Evolutionary conservation across 2,797 vertebrate species (phyloP), one percentile per base, ranked within the genome.

Genomic region (Chloroceryle inda): DNA sequence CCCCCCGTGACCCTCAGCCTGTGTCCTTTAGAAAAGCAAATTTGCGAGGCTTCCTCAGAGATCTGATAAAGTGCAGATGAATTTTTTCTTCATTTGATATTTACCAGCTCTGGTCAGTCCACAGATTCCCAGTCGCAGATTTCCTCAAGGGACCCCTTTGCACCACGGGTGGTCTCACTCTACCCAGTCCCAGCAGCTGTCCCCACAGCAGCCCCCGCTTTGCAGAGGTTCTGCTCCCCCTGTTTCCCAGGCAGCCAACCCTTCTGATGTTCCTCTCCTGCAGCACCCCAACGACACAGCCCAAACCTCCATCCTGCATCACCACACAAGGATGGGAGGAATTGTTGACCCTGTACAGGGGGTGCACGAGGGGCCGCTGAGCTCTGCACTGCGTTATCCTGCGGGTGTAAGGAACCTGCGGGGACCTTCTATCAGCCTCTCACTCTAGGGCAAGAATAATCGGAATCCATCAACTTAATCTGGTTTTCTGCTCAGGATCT

Each of bases 101-200:
- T 97, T 96, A 77, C 84, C 55, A 19, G 24, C 72, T 64, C 49
- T 38, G 38, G 78, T 87, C 91, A 67, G 80, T 69, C 85, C 87
- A 38, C 86, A 56, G 49, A 69, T 74, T 84, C 81, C 62, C 56
- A 47, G 21, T 53, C 63, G 67, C 75, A 68, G 42, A 72, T 79
- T 77, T 86, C 67, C 88, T 87, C 14, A 89, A 73, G 83, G 67
- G 52, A 93, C 96, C 96, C 97, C 97, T 97, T 96, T 96, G 88
- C 94, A 93, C 69, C 75, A 33, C 1, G 31, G 85, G 27, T 26
- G 35, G 35, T 59, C 74, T 71, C 69, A 64, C 49, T 42, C 40
- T 26, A 19, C 31, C 13, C 18, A 49, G 31, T 13, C 49, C 71
- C 49, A 47, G 62, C 21, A 58, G 15, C 53, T 6, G 26, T 27